phyloP scores from a whole-genome alignment of 2,888 invertebrate genomes.

The Empis livida region DNA sequence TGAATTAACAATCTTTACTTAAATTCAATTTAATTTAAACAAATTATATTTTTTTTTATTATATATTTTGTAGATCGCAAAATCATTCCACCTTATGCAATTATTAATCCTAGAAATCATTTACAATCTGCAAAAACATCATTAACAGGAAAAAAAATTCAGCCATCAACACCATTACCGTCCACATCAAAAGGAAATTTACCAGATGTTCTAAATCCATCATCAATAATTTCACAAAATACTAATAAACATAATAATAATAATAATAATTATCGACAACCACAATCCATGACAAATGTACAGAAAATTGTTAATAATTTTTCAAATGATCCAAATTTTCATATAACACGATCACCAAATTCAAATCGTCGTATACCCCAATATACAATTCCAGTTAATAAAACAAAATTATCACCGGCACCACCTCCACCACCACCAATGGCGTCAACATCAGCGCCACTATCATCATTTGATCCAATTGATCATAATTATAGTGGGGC shows the following conservation, averaged over 20 bases:
- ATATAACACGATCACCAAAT: constrained; percentile 14
- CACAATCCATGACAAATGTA: constrained; percentile 20
- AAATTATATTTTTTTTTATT: background rate
- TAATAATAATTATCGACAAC: background rate
- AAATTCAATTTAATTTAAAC: too few relatives aligned
- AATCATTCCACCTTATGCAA: constrained; percentile 13
- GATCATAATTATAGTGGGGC: background rate
- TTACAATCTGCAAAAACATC: background rate
- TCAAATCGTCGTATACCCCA: constrained; percentile 16
- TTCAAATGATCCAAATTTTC: constrained; percentile 24
- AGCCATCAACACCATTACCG: constrained; percentile 4
- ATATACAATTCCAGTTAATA: constrained; percentile 15
- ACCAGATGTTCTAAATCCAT: constrained; percentile 1
- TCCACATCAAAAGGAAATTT: constrained; percentile 6
- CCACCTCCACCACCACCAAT: constrained; percentile 7
- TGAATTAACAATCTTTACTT: too few relatives aligned
- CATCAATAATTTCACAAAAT: constrained; percentile 1
- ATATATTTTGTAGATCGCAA: constrained; percentile 4
- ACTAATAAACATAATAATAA: background rate
- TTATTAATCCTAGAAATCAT: constrained; percentile 7
- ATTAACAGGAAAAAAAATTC: background rate
- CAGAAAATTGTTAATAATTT: constrained; percentile 25
- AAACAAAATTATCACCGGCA: constrained; percentile 7
- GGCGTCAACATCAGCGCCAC: constrained; percentile 11
- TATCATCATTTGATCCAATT: constrained; percentile 5